These are phyloP conservation scores for Anthopleura xanthogrammica DNA, from an alignment of 92 coral and sea anemone species.

Conservation along the genomic window DNA sequence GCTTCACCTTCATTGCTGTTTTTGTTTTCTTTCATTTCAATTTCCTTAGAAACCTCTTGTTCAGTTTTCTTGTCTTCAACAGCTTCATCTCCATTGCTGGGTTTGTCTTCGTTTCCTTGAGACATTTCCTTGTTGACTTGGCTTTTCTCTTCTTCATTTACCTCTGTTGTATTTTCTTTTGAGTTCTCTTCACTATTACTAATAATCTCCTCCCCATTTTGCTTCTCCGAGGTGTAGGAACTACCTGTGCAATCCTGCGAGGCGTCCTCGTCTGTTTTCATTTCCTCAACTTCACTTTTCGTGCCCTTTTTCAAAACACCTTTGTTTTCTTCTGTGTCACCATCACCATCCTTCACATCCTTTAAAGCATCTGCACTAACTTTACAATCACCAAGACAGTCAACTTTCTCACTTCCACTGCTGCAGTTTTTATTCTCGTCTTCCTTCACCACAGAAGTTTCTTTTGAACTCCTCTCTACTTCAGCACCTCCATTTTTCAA, in stretches of 20 bases:
- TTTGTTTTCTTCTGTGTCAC: constrained; percentile 5
- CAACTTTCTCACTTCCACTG: constrained; percentile 6
- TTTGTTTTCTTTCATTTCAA: background rate
- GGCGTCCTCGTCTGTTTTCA: background rate
- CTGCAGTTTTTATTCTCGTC: constrained; percentile 6
- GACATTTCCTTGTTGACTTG: background rate
- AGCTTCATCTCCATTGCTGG: background rate
- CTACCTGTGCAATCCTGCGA: background rate
- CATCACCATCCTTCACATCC: background rate
- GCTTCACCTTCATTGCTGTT: background rate
- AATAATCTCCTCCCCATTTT: constrained; percentile 1
- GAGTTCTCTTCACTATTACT: background rate
- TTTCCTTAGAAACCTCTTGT: background rate
- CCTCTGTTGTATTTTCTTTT: background rate
- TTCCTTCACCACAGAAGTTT: background rate
- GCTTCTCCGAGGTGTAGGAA: background rate
- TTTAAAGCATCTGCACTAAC: background rate
- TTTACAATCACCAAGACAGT: background rate
- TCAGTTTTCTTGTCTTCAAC: background rate
- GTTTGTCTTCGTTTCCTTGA: background rate
- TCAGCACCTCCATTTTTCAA: constrained; percentile 17
- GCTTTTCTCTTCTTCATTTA: constrained; percentile 21
- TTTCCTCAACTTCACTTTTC: background rate
- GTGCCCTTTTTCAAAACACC: background rate
- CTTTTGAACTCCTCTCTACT: background rate